These are phyloP conservation scores for Ornithoptera alexandrae DNA, from an alignment of 2,888 invertebrate genomes.

Conservation along the genomic window DNA sequence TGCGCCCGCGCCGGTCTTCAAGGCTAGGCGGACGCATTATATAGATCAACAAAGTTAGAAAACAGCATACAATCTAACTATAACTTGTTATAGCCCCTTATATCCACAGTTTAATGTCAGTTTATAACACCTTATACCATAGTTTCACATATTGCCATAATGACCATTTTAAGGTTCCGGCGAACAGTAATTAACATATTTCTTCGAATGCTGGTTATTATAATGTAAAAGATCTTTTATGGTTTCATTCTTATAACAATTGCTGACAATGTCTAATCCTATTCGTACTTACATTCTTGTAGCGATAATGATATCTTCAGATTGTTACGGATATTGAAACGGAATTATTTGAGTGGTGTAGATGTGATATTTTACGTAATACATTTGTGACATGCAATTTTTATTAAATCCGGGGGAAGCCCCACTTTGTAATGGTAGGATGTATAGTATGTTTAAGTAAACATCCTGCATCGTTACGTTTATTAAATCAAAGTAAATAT, in stretches of 20 bases:
- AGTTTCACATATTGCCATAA: conserved; percentile 12
- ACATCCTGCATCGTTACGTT: not conserved
- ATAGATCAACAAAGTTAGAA: conserved; percentile 30
- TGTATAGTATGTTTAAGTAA: not conserved
- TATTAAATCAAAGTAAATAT: no score
- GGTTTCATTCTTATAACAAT: conserved; percentile 22
- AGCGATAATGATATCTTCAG: conserved; percentile 16
- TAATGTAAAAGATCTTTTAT: conserved; percentile 12
- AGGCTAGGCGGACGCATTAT: conserved; percentile 37
- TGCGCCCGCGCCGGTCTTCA: conserved; percentile 39
- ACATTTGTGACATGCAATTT: not conserved
- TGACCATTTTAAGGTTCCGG: conserved; percentile 23
- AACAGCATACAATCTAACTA: conserved; percentile 14
- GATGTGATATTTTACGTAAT: not conserved
- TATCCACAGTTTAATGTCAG: conserved; percentile 13
- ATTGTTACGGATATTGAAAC: conserved; percentile 3
- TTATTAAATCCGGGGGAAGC: not conserved
- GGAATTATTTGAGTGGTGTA: not conserved
- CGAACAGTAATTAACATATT: conserved; percentile 17
- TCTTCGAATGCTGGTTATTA: conserved; percentile 9
- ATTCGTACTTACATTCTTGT: conserved; percentile 23
- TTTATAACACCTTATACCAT: conserved; percentile 15
- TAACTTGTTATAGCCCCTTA: conserved; percentile 15
- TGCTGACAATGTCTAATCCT: conserved; percentile 24
- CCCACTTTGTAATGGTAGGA: not conserved